These are phyloP conservation scores for Dicaeum eximium DNA, from an alignment of 2,113 vertebrate species.

Conservation along the genomic window DNA sequence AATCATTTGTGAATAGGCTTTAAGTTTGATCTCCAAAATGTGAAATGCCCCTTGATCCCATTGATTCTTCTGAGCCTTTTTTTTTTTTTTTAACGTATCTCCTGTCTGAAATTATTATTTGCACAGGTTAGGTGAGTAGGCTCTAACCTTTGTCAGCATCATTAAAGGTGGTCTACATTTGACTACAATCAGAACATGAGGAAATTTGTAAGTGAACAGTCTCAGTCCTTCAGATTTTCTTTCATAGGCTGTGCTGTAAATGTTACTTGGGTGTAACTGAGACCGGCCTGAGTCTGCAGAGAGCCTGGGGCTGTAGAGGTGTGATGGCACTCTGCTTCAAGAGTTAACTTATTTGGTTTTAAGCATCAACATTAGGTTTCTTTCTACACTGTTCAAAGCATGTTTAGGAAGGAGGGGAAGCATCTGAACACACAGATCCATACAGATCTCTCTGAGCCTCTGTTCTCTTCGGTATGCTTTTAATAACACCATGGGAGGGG, in stretches of 20 bases:
- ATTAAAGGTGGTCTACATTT: neutral
- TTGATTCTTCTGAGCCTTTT: neutral
- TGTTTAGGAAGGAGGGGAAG: constrained; percentile 7
- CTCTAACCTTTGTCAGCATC: neutral
- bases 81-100: neutral
- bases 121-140: neutral
- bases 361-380: neutral
- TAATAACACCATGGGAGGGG: neutral
- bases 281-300: neutral
- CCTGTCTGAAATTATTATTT: neutral
- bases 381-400: constrained; percentile 20
- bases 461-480: constrained; percentile 16
- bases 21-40: neutral
- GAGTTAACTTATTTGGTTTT: neutral
- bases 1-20: constrained; percentile 12
- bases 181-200: neutral
- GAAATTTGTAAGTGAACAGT: neutral
- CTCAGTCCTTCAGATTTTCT: neutral
- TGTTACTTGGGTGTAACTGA: neutral
- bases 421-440: neutral
- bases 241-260: neutral
- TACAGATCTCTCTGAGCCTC: neutral
- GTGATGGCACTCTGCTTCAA: neutral
- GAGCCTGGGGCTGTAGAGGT: neutral
- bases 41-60: constrained; percentile 19